Percentiles rank a stretch among this genome's conserved stretches.
Evolutionary conservation across 1,140 invertebrate genomes (phyloP).

Genomic region (Euborellia annulipes): DNA sequence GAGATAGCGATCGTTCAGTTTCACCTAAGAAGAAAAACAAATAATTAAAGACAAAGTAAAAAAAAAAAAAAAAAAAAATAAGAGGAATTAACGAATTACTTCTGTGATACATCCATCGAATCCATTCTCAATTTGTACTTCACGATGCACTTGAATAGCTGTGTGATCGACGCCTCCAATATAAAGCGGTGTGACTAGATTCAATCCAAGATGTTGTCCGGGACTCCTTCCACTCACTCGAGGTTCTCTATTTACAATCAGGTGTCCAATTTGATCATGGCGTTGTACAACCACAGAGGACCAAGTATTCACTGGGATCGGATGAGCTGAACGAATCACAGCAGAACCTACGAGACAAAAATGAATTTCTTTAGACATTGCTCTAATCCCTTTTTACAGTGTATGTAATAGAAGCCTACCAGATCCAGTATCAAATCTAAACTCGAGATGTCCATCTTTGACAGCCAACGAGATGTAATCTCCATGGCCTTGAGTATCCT

Average conservation of each 20-base stretch:
- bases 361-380: not conserved
- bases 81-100: slow-evolving; percentile 34
- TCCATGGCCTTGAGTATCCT: slow-evolving; percentile 62
- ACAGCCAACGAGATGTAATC: slow-evolving; percentile 75
- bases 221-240: slow-evolving; percentile 33
- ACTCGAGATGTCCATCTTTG: slow-evolving; percentile 64
- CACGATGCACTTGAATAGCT: slow-evolving; percentile 47
- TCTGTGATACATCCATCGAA: slow-evolving; percentile 78
- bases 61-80: not conserved
- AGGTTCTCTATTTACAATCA: slow-evolving; percentile 44
- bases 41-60: not conserved
- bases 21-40: slow-evolving; percentile 3
- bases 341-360: slow-evolving; percentile 33
- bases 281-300: slow-evolving; percentile 49
- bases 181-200: slow-evolving; percentile 63
- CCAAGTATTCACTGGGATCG: slow-evolving; percentile 52
- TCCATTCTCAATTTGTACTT: slow-evolving; percentile 49
- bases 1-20: not conserved
- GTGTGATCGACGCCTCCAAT: slow-evolving; percentile 71
- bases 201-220: slow-evolving; percentile 41
- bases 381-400: too few relatives aligned
- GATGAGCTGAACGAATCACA: slow-evolving; percentile 42
- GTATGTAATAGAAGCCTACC: too few relatives aligned
- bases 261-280: slow-evolving; percentile 37
- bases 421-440: slow-evolving; percentile 71